Evolutionary conservation across 2,797 vertebrate genomes (phyloP), one percentile per base, ranked within the genome.

Genomic region (Morelia viridis): DNA sequence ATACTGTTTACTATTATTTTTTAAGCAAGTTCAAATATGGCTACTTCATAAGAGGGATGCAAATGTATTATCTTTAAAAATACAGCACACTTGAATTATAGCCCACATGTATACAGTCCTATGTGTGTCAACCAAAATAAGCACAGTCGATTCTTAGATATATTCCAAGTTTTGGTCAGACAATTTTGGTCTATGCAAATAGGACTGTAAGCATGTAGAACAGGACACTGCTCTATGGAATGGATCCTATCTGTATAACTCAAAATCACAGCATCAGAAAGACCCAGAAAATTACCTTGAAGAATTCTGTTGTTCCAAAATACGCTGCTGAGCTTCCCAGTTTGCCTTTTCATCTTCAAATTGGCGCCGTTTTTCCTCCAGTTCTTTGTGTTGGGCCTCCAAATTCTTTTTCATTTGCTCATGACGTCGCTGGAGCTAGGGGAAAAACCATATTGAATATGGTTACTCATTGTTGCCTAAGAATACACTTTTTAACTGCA

Each of bases 331-430:
- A 95, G 98, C 92, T 97, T 99, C 99, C 99, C 99, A 99, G 98
- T 98, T 99, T 4, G 97, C 96, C 80, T 99, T 97, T 95, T 99
- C 99, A 0, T 99, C 99, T 97, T 99, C 99, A 91, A 99, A 99
- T 96, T 99, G 98, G 83, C 98, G 99, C 10, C 99, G 97, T 94
- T 99, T 99, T 94, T 99, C 99, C 96, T 99, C 99, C 95, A 99
- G 95, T 93, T 99, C 99, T 97, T 98, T 99, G 97, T 99, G 98
- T 91, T 99, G 99, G 57, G 99, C 99, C 97, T 99, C 99, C 97
- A 99, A 97, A 95, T 99, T 99, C 98, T 99, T 99, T 94, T 99
- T 99, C 99, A 99, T 99, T 96, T 99, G 99, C 96, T 99, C 99
- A 0, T 99, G 99, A 94, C 99, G 99, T 85, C 99, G 97, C 91